These are phyloP conservation scores for Idaea aversata DNA, from an alignment of 2,888 invertebrate species.

Conservation along the genomic window DNA sequence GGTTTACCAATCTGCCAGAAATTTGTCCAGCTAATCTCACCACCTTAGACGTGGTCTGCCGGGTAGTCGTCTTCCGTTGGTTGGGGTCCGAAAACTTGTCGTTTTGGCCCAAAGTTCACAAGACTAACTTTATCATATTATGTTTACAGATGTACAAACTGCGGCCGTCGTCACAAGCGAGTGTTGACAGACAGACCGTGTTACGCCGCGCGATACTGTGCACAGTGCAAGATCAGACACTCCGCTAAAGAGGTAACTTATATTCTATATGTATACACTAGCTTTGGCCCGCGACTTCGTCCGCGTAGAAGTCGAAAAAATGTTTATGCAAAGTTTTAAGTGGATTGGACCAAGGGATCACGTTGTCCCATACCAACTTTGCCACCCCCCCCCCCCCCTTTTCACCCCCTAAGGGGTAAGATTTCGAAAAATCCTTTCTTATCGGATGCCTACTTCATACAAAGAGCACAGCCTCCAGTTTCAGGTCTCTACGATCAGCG, in stretches of 20 bases:
- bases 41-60: background rate
- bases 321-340: too few species aligned
- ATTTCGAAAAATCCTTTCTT: too few species aligned
- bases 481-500: too few species aligned
- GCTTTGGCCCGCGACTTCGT: too few species aligned
- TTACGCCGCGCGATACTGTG: slow-evolving; percentile 95
- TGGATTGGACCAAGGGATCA: too few species aligned
- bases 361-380: too few species aligned
- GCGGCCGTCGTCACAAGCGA: slow-evolving; percentile 93
- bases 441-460: too few species aligned
- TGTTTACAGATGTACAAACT: slow-evolving; percentile 91
- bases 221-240: slow-evolving; percentile 93
- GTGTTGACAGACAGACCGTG: slow-evolving; percentile 91
- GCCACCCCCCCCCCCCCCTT: too few species aligned
- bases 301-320: too few species aligned
- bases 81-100: background rate
- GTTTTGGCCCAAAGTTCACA: background rate
- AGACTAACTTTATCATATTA: background rate
- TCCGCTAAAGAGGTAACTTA: slow-evolving; percentile 88
- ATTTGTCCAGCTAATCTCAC: background rate
- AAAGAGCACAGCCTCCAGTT: too few species aligned
- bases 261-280: background rate
- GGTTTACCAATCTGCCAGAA: too few species aligned
- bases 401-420: too few species aligned
- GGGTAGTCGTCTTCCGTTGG: background rate